phyloP scores from a whole-genome alignment of 2,113 vertebrate species.

The Aleadryas rufinucha region DNA sequence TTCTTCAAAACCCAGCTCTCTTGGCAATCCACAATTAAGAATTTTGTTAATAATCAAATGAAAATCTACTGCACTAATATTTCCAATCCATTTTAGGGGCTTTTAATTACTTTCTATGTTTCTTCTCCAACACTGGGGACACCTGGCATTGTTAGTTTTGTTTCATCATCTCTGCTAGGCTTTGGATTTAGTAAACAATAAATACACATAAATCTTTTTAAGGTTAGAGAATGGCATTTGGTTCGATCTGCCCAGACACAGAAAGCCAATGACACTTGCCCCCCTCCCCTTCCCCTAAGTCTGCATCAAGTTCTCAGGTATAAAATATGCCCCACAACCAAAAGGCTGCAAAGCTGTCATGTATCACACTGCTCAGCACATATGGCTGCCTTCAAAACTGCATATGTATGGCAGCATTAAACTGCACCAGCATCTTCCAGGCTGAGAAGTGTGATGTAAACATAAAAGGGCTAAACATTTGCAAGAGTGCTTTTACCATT shows the following conservation, averaged over 20 bases:
- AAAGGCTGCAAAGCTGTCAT: background rate
- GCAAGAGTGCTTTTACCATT: background rate
- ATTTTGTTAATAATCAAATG: background rate
- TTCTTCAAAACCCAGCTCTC: background rate
- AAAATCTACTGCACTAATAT: background rate
- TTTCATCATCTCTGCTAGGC: background rate
- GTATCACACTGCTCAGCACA: background rate
- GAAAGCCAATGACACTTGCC: background rate
- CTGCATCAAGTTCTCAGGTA: background rate
- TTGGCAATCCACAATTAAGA: background rate
- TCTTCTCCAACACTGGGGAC: background rate
- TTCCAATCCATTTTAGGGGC: background rate
- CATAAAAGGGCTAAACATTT: background rate
- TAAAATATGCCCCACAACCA: background rate
- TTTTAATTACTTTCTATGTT: background rate
- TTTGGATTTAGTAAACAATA: background rate
- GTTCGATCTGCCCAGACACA: background rate
- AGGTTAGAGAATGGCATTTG: background rate
- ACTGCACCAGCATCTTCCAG: background rate
- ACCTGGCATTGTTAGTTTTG: background rate
- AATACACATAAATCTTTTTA: background rate
- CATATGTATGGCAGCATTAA: background rate
- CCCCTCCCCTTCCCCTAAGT: background rate
- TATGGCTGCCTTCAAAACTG: background rate
- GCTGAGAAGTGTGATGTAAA: background rate